Evolutionary conservation across 2,797 vertebrate genomes (phyloP).

Genomic region (Chelon auratus): DNA sequence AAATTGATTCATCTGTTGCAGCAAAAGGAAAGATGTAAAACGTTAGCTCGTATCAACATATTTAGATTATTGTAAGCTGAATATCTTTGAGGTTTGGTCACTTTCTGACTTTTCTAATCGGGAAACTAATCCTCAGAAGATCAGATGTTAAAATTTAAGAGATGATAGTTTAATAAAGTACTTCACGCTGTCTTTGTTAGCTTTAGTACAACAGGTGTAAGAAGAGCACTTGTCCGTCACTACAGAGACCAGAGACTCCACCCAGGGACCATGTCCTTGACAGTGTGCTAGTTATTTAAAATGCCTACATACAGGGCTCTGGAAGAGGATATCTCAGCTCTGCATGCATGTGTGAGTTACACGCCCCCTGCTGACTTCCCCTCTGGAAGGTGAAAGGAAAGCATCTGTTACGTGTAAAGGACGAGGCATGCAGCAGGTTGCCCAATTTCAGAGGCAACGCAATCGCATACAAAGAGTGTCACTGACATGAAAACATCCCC

Average conservation of each 20-base stretch:
- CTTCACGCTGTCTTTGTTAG: background rate
- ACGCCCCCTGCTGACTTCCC: slow-evolving; percentile 5
- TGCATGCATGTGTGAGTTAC: slow-evolving; percentile 10
- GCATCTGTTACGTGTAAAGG: background rate
- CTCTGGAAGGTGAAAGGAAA: slow-evolving; percentile 1
- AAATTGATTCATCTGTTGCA: background rate
- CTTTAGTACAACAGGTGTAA: slow-evolving; percentile 15
- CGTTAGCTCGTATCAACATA: background rate
- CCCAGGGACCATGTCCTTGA: background rate
- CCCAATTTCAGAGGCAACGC: slow-evolving; percentile 9
- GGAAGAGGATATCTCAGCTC: background rate
- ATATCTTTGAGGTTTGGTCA: background rate
- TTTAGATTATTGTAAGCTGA: background rate
- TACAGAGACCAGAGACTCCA: background rate
- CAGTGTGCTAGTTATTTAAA: slow-evolving; percentile 1
- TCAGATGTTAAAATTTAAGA: no score
- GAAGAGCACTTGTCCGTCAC: background rate
- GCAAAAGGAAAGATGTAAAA: background rate
- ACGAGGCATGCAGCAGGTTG: background rate
- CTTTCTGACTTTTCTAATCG: background rate
- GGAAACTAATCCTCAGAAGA: no score
- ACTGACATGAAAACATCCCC: background rate
- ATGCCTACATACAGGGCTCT: background rate
- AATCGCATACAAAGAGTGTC: background rate
- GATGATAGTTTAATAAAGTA: no score